phyloP scores from a whole-genome alignment of 2,888 invertebrate genomes.

The Tipula confusa region DNA sequence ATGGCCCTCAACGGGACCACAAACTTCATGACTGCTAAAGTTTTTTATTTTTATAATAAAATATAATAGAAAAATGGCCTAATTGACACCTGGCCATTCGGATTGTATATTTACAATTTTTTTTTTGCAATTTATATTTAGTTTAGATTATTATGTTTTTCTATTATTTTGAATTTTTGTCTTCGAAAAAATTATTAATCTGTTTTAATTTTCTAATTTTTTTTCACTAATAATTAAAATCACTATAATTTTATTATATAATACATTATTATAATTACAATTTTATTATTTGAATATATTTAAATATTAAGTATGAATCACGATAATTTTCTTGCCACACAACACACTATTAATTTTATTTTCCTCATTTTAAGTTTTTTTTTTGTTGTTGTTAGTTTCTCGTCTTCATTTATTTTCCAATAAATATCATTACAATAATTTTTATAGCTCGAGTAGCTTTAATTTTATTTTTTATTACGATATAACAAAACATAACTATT shows the following conservation, averaged over 20 bases:
- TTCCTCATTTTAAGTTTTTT: constrained; percentile 4
- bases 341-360: not conserved
- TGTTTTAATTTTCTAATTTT: not conserved
- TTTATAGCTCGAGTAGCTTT: not conserved
- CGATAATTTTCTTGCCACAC: not conserved
- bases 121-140: not conserved
- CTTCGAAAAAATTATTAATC: not conserved
- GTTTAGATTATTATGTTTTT: not conserved
- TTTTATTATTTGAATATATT: not conserved
- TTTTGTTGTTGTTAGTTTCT: not conserved
- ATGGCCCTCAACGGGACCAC: constrained; percentile 46
- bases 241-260: not conserved
- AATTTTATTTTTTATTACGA: not conserved
- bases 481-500: not conserved
- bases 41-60: constrained; percentile 31
- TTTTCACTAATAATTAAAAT: constrained; percentile 16
- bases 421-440: not conserved
- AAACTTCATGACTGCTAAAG: constrained; percentile 47
- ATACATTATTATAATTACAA: not conserved
- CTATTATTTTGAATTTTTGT: not conserved
- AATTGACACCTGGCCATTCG: constrained; percentile 32
- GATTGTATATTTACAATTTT: not conserved
- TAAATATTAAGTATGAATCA: not conserved
- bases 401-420: not conserved
- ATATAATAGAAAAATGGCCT: not conserved